phyloP scores from a whole-genome alignment of 2,888 invertebrate genomes.

The Xestobium rufovillosum region DNA sequence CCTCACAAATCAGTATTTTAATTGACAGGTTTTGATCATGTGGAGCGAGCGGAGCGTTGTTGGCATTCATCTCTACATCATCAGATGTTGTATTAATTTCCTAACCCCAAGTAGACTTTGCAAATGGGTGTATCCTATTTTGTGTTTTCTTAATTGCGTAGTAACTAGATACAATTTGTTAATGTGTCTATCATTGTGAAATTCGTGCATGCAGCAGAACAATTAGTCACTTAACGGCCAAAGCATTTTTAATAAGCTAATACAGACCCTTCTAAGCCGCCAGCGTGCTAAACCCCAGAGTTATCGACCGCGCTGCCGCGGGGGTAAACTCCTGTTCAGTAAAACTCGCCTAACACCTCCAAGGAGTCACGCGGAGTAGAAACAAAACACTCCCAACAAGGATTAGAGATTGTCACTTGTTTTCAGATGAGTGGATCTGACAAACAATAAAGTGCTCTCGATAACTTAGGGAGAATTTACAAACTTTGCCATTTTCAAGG shows the following conservation, averaged over 20 bases:
- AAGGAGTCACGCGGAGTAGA: conserved; percentile 36
- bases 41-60: too few relatives aligned
- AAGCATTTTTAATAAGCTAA: conserved; percentile 35
- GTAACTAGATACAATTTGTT: too few relatives aligned
- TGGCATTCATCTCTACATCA: too few relatives aligned
- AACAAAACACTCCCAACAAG: conserved; percentile 37
- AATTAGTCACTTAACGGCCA: too few relatives aligned
- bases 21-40: too few relatives aligned
- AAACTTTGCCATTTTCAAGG: conserved; percentile 32
- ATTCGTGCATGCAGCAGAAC: too few relatives aligned
- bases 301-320: conserved; percentile 32
- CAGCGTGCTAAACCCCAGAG: conserved; percentile 33
- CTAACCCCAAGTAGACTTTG: too few relatives aligned
- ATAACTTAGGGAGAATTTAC: conserved; percentile 31
- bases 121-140: too few relatives aligned
- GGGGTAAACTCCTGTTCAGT: conserved; percentile 11
- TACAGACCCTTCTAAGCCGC: conserved; percentile 35
- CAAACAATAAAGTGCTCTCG: conserved; percentile 34
- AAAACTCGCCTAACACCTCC: conserved; percentile 31
- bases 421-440: conserved; percentile 36
- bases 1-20: too few relatives aligned
- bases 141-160: too few relatives aligned
- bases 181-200: too few relatives aligned
- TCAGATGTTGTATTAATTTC: too few relatives aligned
- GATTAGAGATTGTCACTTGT: conserved; percentile 38